These are phyloP conservation scores for Halocynthia aurantium DNA, from an alignment of 23 tunicate species.

Conservation along the genomic window DNA sequence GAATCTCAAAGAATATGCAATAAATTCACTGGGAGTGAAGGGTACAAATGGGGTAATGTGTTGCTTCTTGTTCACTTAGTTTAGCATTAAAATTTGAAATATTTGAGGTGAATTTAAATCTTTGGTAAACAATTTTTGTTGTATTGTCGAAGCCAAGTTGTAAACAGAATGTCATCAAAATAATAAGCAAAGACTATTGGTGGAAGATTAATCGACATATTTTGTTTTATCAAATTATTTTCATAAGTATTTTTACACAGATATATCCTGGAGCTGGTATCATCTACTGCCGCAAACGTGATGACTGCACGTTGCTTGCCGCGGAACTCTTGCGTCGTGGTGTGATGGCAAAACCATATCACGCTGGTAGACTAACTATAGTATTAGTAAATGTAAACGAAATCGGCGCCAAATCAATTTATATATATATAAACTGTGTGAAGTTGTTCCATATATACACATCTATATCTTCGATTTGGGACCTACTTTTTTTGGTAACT, in stretches of 20 bases:
- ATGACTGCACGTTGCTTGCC: slow-evolving; percentile 71
- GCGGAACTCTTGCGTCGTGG: slow-evolving; percentile 63
- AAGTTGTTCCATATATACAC: too few relatives aligned
- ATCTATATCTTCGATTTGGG: too few relatives aligned
- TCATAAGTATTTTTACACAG: slow-evolving; percentile 10
- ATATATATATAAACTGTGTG: too few relatives aligned
- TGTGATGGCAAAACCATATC: slow-evolving; percentile 75
- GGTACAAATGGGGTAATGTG: slow-evolving; percentile 50
- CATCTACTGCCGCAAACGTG: slow-evolving; percentile 85
- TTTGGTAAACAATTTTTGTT: not conserved
- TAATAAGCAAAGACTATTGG: too few relatives aligned
- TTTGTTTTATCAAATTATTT: not conserved
- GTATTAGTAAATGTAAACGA: not conserved
- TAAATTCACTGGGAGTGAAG: slow-evolving; percentile 28
- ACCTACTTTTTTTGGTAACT: too few relatives aligned
- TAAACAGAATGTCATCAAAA: not conserved
- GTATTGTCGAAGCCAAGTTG: not conserved
- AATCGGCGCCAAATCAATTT: too few relatives aligned
- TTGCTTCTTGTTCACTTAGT: not conserved
- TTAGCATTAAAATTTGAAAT: not conserved
- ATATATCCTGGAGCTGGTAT: slow-evolving; percentile 69
- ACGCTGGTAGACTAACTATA: slow-evolving; percentile 53
- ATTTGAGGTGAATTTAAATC: not conserved
- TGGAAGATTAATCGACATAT: not conserved
- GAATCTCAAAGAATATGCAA: slow-evolving; percentile 57